Conservation (phyloP, 2,797 vertebrate species). For the Clarias platycephalus region DNA sequence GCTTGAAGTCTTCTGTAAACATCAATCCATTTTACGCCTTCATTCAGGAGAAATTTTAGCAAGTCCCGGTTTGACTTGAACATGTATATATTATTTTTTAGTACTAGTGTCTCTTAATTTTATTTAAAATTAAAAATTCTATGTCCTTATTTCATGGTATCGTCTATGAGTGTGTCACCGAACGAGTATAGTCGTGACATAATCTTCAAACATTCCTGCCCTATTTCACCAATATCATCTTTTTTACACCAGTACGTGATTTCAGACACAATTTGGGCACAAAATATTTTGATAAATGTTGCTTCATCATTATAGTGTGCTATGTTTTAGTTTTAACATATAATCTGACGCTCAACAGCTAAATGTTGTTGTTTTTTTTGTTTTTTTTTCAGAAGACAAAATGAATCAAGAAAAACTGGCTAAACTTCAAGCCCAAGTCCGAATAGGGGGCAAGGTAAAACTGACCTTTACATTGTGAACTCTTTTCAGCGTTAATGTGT, state of each 20-base stretch:
- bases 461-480: not conserved
- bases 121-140: not conserved
- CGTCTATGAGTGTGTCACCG: not conserved
- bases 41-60: too few species aligned
- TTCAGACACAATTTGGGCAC: not conserved
- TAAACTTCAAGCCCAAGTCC: conserved; percentile 97
- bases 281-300: not conserved
- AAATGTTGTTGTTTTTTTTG: not conserved
- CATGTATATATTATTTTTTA: too few species aligned
- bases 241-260: not conserved
- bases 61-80: too few species aligned
- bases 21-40: too few species aligned
- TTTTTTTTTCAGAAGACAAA: conserved; percentile 63
- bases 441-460: conserved; percentile 98
- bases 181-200: not conserved
- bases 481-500: not conserved
- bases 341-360: too few species aligned
- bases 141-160: not conserved
- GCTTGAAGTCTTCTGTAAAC: too few species aligned
- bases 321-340: too few species aligned
- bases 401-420: conserved; percentile 99
- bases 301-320: not conserved
- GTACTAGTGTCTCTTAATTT: not conserved
- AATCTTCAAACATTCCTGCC: not conserved
- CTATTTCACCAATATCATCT: not conserved